Base-by-base conservation (phyloP, 2,888 invertebrate species). In the Diachrysia chrysitis region DNA sequence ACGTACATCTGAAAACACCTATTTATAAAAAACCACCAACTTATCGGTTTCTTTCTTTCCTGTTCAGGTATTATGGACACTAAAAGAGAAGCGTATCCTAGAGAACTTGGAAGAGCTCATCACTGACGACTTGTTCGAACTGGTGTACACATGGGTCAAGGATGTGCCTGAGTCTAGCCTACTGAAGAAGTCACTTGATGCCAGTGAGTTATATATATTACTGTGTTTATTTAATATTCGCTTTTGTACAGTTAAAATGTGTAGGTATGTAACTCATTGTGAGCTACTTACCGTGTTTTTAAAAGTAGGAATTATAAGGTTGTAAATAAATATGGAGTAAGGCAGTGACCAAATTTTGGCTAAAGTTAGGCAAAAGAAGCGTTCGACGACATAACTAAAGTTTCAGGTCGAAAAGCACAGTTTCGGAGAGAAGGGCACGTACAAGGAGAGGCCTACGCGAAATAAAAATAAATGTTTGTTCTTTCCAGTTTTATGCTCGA, bases 121-220 rank as follows among this genome's bases (percentile, higher is more conserved):
- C 53, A 97, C 97, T 0, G 96, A 96, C 62, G 97, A 98, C 54
- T 90, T 98, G 1, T 98, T 98, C 85, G 97, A 97, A 76, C 96
- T 96, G 0, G 94, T 98, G 25, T 98, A 97, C 89, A 96, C 96
- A 61, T 98, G 98, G 97, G 97, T 97, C 21, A 95, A 96, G 63
- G 95, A 96, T n/a, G 94, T 98, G 56, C 96, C 96, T 19, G 96
- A 96, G 53, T 96, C 97, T 65, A 96, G 97, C 63, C 96, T 97
- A 1, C 93, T 98, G 60, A 98, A 98, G 92, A 97, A 97, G 83
- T 96, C 98, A 0, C 96, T 99, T n/a, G 98, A 99, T 91, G 97
- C 97, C 63, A 91, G 95, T 95, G 81, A 89, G 90, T 84, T 63
- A 17, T 58, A 17, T 23, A 10, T 1, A 1, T 21, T 12, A 19